Percentiles rank a stretch among this genome's conserved stretches.
Conservation (phyloP, 2,888 invertebrate genomes). For the Callyntrura sp. region DNA sequence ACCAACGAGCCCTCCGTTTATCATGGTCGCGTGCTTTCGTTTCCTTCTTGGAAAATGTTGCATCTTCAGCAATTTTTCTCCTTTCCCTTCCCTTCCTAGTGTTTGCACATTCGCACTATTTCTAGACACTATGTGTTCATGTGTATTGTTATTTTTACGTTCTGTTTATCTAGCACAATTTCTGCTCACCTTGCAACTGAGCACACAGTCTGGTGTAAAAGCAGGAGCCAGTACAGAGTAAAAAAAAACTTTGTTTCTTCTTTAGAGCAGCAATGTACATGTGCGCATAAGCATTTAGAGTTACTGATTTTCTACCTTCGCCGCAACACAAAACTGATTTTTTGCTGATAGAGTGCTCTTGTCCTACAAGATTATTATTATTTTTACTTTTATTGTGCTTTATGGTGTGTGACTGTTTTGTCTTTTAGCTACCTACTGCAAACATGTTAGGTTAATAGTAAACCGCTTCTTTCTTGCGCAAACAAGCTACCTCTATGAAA, state of each 20-base stretch:
- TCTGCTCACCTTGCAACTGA: slow-evolving; percentile 15
- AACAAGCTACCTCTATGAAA: too few species aligned
- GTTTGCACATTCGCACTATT: neutral
- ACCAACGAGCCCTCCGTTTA: neutral
- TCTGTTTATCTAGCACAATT: slow-evolving; percentile 6
- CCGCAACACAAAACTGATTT: slow-evolving; percentile 5
- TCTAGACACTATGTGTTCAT: neutral
- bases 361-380: slow-evolving; percentile 25
- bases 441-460: neutral
- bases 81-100: neutral
- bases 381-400: neutral
- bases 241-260: neutral
- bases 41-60: slow-evolving; percentile 42
- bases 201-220: too few species aligned
- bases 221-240: neutral
- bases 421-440: neutral
- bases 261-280: neutral
- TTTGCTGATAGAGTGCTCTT: slow-evolving; percentile 1
- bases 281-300: neutral
- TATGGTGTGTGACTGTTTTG: neutral
- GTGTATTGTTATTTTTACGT: slow-evolving; percentile 1
- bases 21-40: slow-evolving; percentile 53
- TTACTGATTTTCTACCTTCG: neutral
- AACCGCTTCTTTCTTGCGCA: too few species aligned
- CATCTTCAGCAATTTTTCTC: slow-evolving; percentile 53